A percentile compares a stretch with the other conserved stretches of the same genome.
phyloP scores from a whole-genome alignment of 2,888 invertebrate genomes.

The Cremastobaeus sp. region DNA sequence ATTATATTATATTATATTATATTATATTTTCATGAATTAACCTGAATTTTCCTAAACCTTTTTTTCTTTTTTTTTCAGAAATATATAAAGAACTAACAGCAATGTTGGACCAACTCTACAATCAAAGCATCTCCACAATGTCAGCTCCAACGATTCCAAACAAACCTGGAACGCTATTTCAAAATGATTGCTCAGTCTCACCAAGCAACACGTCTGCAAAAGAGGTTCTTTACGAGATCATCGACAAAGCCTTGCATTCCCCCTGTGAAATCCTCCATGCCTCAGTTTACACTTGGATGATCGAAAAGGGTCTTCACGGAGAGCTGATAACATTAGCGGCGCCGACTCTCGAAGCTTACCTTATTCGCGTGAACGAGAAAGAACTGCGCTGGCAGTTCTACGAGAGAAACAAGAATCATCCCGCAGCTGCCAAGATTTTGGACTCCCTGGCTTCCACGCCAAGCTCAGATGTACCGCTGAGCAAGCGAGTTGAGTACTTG shows the following conservation, averaged over 20 bases:
- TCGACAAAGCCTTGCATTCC: conserved; percentile 83
- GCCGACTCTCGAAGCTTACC: conserved; percentile 87
- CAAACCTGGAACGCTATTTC: conserved; percentile 74
- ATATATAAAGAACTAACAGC: conserved; percentile 92
- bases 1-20: background rate
- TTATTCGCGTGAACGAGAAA: conserved; percentile 79
- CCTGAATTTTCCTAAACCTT: background rate
- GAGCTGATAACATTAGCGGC: conserved; percentile 85
- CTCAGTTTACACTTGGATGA: conserved; percentile 95
- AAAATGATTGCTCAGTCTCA: conserved; percentile 60
- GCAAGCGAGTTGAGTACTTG: conserved; percentile 92
- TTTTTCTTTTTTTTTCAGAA: conserved; percentile 82
- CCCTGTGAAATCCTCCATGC: conserved; percentile 94
- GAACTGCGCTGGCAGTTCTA: conserved; percentile 95
- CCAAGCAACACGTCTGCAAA: conserved; percentile 69
- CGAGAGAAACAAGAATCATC: conserved; percentile 93
- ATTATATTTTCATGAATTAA: background rate
- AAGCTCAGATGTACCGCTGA: conserved; percentile 85
- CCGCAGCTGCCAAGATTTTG: conserved; percentile 93
- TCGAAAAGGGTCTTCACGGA: conserved; percentile 85
- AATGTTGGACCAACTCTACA: conserved; percentile 86
- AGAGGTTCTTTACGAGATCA: conserved; percentile 81
- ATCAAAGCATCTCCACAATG: conserved; percentile 80
- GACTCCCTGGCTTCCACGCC: conserved; percentile 89
- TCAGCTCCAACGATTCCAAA: conserved; percentile 77